These are phyloP conservation scores for Cerastis leucographa DNA, from an alignment of 2,888 invertebrate genomes.

Conservation along the genomic window DNA sequence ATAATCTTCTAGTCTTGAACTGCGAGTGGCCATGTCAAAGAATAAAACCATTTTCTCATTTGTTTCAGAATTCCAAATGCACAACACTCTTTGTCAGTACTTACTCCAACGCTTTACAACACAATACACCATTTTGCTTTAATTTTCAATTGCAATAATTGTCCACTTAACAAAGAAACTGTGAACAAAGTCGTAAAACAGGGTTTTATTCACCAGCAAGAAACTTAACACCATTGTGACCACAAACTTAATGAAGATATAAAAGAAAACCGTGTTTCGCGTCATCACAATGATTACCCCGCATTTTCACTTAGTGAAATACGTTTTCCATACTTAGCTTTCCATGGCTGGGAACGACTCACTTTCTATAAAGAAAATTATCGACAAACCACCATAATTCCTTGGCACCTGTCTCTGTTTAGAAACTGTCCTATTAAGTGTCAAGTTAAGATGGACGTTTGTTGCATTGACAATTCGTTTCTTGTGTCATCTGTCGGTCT, in stretches of 20 bases:
- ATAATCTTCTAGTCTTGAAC: neutral
- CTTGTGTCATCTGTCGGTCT: constrained; percentile 73
- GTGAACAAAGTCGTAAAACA: neutral
- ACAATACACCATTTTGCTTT: neutral
- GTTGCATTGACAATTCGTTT: constrained; percentile 76
- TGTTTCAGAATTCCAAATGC: neutral
- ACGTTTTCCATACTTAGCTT: constrained; percentile 81
- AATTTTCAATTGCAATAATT: constrained; percentile 5
- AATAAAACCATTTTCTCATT: neutral
- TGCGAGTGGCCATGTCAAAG: neutral
- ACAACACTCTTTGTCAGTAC: neutral
- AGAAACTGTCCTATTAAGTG: constrained; percentile 28
- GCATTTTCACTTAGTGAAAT: constrained; percentile 79
- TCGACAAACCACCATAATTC: constrained; percentile 63
- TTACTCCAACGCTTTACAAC: neutral
- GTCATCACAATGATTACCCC: constrained; percentile 65
- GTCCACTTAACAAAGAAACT: constrained; percentile 15
- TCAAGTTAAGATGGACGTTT: constrained; percentile 50
- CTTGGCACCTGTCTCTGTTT: constrained; percentile 57
- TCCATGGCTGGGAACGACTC: constrained; percentile 79
- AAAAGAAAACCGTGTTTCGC: constrained; percentile 40
- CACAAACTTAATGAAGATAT: constrained; percentile 27
- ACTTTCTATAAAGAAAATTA: constrained; percentile 81
- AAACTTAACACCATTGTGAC: constrained; percentile 28
- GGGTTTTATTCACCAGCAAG: constrained; percentile 10